phyloP scores from a whole-genome alignment of 2,888 invertebrate genomes.

The Hartigia nigra region DNA sequence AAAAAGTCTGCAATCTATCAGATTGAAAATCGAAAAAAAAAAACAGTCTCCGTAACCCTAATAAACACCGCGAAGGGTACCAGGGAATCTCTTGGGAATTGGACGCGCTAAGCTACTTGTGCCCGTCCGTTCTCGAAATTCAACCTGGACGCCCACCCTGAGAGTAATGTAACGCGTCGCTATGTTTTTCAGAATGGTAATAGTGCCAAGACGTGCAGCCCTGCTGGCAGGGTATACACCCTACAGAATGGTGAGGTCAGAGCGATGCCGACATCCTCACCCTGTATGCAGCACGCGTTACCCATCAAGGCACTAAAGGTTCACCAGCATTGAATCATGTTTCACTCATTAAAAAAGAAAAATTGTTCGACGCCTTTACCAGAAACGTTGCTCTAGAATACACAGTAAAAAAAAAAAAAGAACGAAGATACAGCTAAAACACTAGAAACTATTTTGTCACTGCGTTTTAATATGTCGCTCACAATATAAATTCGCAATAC shows the following conservation, averaged over 20 bases:
- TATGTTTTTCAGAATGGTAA: slow-evolving; percentile 35
- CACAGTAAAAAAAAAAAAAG: neutral
- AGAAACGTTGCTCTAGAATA: neutral
- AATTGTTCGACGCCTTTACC: neutral
- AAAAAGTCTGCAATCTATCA: neutral
- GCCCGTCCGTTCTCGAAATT: neutral
- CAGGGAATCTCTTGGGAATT: neutral
- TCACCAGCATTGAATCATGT: slow-evolving; percentile 18
- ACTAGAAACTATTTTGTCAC: neutral
- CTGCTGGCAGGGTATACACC: slow-evolving; percentile 27
- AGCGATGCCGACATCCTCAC: slow-evolving; percentile 23
- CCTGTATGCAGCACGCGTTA: slow-evolving; percentile 19
- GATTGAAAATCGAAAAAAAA: neutral
- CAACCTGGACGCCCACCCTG: neutral
- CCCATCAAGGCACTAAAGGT: slow-evolving; percentile 25
- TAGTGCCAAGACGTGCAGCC: slow-evolving; percentile 25
- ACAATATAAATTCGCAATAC: neutral
- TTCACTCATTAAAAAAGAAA: neutral
- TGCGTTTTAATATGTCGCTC: neutral
- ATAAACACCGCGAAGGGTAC: neutral
- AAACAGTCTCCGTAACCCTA: neutral
- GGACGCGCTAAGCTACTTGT: neutral
- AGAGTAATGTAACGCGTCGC: slow-evolving; percentile 2
- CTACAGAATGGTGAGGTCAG: slow-evolving; percentile 27
- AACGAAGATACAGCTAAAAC: neutral